phyloP scores from a whole-genome alignment of 30 jellyfish, hydroid and myxozoan genomes.

The Rhopilema esculentum region DNA sequence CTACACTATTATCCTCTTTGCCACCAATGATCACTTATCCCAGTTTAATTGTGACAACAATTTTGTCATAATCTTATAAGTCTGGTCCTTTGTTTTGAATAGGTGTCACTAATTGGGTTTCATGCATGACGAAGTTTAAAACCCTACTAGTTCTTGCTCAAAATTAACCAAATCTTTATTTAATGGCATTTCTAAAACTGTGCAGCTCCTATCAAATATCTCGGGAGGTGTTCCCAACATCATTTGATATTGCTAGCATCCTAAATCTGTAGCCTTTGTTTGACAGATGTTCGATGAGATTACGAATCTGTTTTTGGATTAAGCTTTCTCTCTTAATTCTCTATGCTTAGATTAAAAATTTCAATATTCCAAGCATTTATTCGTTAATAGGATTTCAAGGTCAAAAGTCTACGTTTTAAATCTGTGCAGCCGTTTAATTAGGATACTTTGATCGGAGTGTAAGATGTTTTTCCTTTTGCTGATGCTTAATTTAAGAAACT shows the following conservation, averaged over 20 bases:
- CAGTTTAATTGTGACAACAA: background rate
- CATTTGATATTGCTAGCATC: background rate
- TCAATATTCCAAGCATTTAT: background rate
- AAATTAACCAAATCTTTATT: background rate
- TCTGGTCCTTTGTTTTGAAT: background rate
- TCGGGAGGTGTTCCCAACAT: background rate
- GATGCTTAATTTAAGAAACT: background rate
- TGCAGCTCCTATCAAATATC: background rate
- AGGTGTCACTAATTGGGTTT: background rate
- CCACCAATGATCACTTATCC: background rate
- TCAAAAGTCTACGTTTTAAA: background rate
- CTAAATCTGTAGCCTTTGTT: background rate
- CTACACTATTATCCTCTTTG: background rate
- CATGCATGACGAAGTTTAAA: background rate
- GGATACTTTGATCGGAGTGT: background rate
- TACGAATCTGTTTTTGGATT: background rate
- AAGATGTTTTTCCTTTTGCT: background rate
- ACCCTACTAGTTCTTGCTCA: background rate
- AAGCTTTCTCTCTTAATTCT: background rate
- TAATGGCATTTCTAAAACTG: background rate
- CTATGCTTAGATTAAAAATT: background rate
- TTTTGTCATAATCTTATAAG: background rate
- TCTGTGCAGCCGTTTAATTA: background rate
- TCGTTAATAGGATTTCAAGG: background rate
- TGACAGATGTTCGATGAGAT: background rate